phyloP scores from a whole-genome alignment of 2,113 vertebrate genomes.

The Otocyon megalotis region DNA sequence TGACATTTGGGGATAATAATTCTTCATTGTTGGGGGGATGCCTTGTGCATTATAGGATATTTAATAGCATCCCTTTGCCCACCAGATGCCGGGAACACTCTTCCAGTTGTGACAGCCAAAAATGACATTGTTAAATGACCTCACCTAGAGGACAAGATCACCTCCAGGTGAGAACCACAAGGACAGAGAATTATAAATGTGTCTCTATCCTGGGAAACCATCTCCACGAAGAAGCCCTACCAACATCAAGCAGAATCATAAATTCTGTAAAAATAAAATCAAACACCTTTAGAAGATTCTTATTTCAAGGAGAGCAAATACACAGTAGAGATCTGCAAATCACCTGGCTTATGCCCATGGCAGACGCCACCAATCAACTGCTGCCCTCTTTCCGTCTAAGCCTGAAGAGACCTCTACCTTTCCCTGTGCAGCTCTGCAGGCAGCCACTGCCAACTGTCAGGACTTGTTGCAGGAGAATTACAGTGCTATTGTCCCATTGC shows the following conservation, averaged over 20 bases:
- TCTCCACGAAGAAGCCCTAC: not conserved
- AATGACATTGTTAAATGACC: not conserved
- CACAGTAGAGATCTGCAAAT: not conserved
- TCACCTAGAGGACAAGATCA: not conserved
- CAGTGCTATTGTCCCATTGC: rapidly evolving
- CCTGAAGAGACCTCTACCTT: not conserved
- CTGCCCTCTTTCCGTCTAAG: not conserved
- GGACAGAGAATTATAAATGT: not conserved
- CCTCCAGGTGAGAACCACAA: not conserved
- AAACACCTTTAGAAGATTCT: not conserved
- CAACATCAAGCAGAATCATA: not conserved
- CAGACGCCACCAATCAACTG: not conserved
- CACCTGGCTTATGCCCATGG: not conserved
- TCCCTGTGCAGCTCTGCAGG: not conserved
- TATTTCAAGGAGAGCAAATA: not conserved
- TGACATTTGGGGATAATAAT: not conserved
- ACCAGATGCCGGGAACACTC: not conserved
- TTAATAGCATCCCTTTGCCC: not conserved
- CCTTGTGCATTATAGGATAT: too few species aligned
- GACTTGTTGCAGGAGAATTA: not conserved
- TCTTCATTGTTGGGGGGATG: not conserved
- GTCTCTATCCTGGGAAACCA: not conserved
- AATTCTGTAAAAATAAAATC: not conserved
- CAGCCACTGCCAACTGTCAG: not conserved
- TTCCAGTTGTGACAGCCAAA: not conserved